Evolutionary conservation across 2,113 vertebrate genomes (phyloP).

Genomic region (Perca flavescens): DNA sequence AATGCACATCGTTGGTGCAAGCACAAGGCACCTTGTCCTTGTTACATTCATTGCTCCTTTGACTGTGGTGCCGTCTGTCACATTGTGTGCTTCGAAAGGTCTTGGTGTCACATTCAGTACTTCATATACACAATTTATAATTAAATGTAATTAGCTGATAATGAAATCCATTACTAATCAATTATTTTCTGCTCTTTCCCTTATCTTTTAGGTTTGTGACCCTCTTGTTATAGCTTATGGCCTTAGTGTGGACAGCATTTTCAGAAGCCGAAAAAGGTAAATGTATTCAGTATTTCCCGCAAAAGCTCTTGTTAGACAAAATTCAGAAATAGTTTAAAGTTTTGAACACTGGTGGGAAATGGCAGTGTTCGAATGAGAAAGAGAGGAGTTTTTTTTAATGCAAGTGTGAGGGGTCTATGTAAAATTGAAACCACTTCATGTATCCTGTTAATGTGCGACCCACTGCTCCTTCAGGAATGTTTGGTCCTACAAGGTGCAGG

Average conservation of each 20-base stretch:
- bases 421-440: slow-evolving; percentile 6
- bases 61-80: background rate
- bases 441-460: slow-evolving; percentile 7
- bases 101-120: slow-evolving; percentile 10
- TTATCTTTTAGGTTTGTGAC: background rate
- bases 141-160: background rate
- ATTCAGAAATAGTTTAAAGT: background rate
- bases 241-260: background rate
- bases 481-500: slow-evolving; percentile 32
- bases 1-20: background rate
- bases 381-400: background rate
- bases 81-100: background rate
- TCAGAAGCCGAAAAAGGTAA: background rate
- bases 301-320: background rate
- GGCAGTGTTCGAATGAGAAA: background rate
- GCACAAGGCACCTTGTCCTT: background rate
- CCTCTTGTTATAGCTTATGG: background rate
- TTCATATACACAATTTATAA: too few relatives aligned
- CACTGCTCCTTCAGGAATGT: background rate
- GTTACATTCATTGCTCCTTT: background rate
- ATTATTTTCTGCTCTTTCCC: background rate
- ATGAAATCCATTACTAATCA: background rate
- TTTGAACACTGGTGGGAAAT: background rate
- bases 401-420: background rate
- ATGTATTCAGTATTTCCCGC: background rate